Base-by-base conservation (phyloP, 2,888 invertebrate species). In the Onthophagus sagittarius region DNA sequence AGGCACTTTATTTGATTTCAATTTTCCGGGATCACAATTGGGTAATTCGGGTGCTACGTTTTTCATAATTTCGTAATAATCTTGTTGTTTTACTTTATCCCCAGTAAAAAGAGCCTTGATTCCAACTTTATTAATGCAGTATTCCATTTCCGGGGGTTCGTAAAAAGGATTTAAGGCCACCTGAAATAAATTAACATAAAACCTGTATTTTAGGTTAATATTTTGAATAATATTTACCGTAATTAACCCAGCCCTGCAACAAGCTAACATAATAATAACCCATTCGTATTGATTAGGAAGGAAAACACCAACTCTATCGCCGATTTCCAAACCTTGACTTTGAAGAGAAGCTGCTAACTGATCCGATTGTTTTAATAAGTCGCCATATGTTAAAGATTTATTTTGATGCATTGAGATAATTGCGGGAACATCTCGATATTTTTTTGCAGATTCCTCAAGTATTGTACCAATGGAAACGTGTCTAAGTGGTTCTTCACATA, bases 81-180 rank as follows among this genome's bases (percentile, higher is more conserved):
- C 86, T 76, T 91, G 90, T 0, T 86, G 87, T 81, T 90, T 91
- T 81, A 89, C 92, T 0, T 81, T 84, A 69, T 90, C 89, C 0
- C 91, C 88, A 0, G 90, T 87, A 0, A 96, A 84, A 2, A 95
- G 82, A 0, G 90, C 91, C 79, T 90, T 91, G 0, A 91, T 87
- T 1, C 87, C 88, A 0, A 92, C 93, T 85, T 93, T 93, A 39
- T 90, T 88, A 11, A 96, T 81, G 71, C 91, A 91, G 81, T 91
- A 93, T 70, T 90, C 87, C 0, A 96, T 78, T 82, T 97, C 96
- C 7, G 86, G 83, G 0, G 87, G 85, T 81, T 91, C 89, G 81
- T 92, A 94, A 0, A 89, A 89, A 0, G 95, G 92, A 83, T 97
- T 96, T 33, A 96, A 88, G 73, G 91, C 91, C 7, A 94, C 94